Evolutionary conservation across 2,888 invertebrate species (phyloP), one percentile per base, ranked within the genome.

Genomic region (Leptopilina syphax): DNA sequence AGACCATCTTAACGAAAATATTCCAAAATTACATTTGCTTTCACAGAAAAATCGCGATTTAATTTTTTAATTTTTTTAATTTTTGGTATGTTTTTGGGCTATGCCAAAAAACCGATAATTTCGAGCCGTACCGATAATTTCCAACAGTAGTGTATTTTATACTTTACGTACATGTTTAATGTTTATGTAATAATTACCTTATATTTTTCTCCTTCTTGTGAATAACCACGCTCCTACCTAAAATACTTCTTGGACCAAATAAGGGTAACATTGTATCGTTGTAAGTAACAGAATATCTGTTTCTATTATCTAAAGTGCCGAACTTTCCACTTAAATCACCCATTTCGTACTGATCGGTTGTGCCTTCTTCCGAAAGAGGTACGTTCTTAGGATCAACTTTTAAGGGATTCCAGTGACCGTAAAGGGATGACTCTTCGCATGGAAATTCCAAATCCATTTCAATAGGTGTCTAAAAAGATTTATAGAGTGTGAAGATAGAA

Each of bases 261-360:
- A 98, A 92, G 0, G 97, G 95, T 60, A 98, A 90, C 90, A 95
- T 95, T 0, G 96, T 96, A 88, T 98, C 98, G 87, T 97, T 97
- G 90, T 95, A 96, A 76, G 91, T 89, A 0, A 93, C 93, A 82
- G 92, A 93, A 83, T 94, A 94, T 70, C 93, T 93, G 0, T 94
- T 94, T 10, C 94, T 91, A 34, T 94, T 95, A 34, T 95, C 95
- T 24, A 98, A 92, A 6, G 94, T 93, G 0, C 98, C 98, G 90
- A 96, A 97, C 92, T 98, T 98, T 1, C 95, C 95, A 87, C 97
- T 97, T 44, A 98, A 92, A 89, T 97, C 96, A 0, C 98, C 98
- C 90, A 97, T 94, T 92, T 96, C 96, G 89, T 97, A 98, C 89
- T 97, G 96, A 92, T 98, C 98, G 6, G 95, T 94, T 0, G 97